These are phyloP conservation scores for Prochilodus magdalenae DNA, from an alignment of 2,113 vertebrate genomes.

Conservation along the genomic window DNA sequence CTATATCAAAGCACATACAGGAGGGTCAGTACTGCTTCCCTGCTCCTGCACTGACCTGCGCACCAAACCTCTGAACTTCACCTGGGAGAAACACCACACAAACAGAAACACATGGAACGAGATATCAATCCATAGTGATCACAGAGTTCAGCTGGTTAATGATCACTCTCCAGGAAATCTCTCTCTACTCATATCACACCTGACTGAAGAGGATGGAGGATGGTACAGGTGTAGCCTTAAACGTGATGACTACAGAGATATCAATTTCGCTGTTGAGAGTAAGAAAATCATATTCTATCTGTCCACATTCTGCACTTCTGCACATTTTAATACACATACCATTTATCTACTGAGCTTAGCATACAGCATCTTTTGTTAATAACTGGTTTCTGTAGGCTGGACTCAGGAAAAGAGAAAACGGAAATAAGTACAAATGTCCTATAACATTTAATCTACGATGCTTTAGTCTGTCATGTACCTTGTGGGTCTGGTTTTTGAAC, in stretches of 20 bases:
- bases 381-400: too few relatives aligned
- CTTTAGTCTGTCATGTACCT: too few relatives aligned
- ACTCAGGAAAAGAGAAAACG: too few relatives aligned
- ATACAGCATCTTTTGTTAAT: too few relatives aligned
- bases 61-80: conserved; percentile 5
- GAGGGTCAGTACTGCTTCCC: conserved; percentile 14
- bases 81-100: background rate
- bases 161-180: background rate
- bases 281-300: background rate
- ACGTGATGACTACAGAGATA: background rate
- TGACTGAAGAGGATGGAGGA: conserved; percentile 24
- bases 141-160: background rate
- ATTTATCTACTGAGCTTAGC: too few relatives aligned
- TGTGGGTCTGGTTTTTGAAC: too few relatives aligned
- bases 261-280: background rate
- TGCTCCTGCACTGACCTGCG: conserved; percentile 23
- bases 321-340: too few relatives aligned
- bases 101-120: background rate
- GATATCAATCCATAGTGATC: background rate
- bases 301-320: too few relatives aligned
- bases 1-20: background rate
- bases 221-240: background rate
- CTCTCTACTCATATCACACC: conserved; percentile 24
- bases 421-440: too few relatives aligned
- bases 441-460: too few relatives aligned